phyloP scores from a whole-genome alignment of 53 echinoderm and acorn worm genomes.

The Arbacia lixula region DNA sequence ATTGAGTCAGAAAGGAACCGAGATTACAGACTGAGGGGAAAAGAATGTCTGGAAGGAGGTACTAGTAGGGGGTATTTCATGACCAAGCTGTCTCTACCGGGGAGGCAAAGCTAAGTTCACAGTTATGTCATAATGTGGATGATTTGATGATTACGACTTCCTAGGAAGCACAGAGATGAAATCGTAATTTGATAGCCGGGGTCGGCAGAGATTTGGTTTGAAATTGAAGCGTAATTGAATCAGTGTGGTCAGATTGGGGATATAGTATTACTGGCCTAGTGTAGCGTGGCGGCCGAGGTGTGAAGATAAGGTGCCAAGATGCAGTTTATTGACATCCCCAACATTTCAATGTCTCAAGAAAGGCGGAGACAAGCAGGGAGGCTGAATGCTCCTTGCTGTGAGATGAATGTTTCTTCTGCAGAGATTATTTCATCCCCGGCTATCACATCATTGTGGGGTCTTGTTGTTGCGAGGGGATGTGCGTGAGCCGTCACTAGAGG shows the following conservation, averaged over 20 bases:
- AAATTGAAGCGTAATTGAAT: conserved; percentile 53
- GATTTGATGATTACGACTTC: conserved; percentile 1
- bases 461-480: too few species aligned
- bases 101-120: conserved; percentile 19
- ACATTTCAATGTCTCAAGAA: conserved; percentile 18
- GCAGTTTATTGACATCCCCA: conserved; percentile 23
- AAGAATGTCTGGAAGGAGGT: too few species aligned
- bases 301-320: conserved; percentile 20
- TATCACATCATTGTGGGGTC: too few species aligned
- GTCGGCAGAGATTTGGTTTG: conserved; percentile 40
- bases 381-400: conserved; percentile 16
- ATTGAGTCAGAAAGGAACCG: too few species aligned
- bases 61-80: too few species aligned
- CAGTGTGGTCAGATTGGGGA: conserved; percentile 25
- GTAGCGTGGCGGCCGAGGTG: conserved; percentile 4
- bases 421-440: too few species aligned
- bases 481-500: too few species aligned
- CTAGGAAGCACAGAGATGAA: conserved; percentile 25
- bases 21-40: too few species aligned
- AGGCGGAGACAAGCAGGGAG: not conserved
- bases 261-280: conserved; percentile 27
- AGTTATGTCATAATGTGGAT: not conserved
- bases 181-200: conserved; percentile 39
- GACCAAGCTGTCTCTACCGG: too few species aligned
- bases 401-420: conserved; percentile 14